phyloP scores from a whole-genome alignment of 1,140 invertebrate species.

The Idris sp. region DNA sequence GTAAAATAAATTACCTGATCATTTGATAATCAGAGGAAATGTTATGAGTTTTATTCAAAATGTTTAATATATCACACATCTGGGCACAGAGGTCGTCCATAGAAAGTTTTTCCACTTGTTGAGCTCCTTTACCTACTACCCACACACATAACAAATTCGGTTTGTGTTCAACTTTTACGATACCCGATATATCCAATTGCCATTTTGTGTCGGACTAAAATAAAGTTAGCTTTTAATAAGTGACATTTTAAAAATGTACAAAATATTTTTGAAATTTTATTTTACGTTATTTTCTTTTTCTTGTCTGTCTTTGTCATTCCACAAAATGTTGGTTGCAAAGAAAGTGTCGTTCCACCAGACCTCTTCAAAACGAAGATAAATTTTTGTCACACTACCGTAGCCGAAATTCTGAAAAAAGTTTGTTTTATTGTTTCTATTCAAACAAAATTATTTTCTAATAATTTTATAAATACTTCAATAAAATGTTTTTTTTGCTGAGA shows the following conservation, averaged over 20 bases:
- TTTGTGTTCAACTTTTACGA: slow-evolving; percentile 82
- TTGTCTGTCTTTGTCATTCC: slow-evolving; percentile 76
- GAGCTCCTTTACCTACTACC: slow-evolving; percentile 78
- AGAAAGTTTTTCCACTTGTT: slow-evolving; percentile 78
- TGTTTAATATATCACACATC: slow-evolving; percentile 73
- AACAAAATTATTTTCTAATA: background rate
- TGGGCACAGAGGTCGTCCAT: slow-evolving; percentile 74
- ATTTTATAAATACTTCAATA: slow-evolving; percentile 64
- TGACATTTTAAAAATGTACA: too few species aligned
- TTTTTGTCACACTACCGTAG: slow-evolving; percentile 82
- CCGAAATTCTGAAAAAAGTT: slow-evolving; percentile 75
- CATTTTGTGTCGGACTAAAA: slow-evolving; percentile 76
- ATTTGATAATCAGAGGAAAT: too few species aligned
- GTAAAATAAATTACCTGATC: too few species aligned
- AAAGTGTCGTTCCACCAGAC: slow-evolving; percentile 80
- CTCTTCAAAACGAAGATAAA: slow-evolving; percentile 83
- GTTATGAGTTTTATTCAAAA: slow-evolving; percentile 71
- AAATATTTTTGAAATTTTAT: background rate
- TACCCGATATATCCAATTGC: slow-evolving; percentile 81
- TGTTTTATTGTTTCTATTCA: background rate
- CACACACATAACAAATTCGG: slow-evolving; percentile 83
- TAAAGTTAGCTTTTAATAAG: too few species aligned
- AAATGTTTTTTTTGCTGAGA: slow-evolving; percentile 65
- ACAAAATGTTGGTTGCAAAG: slow-evolving; percentile 78
- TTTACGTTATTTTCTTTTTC: slow-evolving; percentile 56